Conservation (phyloP, 2,113 vertebrate genomes). For the Pluvialis apricaria region DNA sequence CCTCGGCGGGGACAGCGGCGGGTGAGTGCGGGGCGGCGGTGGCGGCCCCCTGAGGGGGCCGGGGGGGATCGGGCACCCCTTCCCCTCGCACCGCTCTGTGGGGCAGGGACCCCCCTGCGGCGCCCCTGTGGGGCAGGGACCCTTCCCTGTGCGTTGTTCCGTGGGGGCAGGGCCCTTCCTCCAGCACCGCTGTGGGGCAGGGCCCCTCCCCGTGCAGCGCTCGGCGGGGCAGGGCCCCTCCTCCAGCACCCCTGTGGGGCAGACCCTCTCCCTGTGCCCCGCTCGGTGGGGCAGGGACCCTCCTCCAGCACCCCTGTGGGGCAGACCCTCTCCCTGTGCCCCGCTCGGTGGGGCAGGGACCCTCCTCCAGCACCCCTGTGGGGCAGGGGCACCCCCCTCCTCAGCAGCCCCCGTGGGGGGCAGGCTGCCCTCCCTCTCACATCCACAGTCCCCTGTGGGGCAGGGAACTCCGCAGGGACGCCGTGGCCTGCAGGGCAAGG, state of each 20-base stretch:
- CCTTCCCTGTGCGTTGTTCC: neutral
- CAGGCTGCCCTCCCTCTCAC: no score
- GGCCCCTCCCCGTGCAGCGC: neutral
- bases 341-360: neutral
- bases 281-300: neutral
- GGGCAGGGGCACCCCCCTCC: neutral
- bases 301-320: neutral
- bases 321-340: neutral
- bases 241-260: no score
- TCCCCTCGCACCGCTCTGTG: rapidly evolving
- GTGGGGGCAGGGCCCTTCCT: neutral
- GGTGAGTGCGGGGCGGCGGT: neutral
- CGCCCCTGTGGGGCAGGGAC: neutral
- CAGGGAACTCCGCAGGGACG: neutral
- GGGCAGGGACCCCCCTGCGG: neutral
- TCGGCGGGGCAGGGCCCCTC: neutral
- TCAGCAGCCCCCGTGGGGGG: neutral
- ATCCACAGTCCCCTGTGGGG: neutral
- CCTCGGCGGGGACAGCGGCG: neutral
- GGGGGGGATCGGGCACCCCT: neutral
- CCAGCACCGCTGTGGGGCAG: neutral
- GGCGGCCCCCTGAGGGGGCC: neutral
- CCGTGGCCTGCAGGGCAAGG: no score
- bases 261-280: neutral
- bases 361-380: neutral